phyloP scores from a whole-genome alignment of 2,113 vertebrate genomes.

The Gnathonemus echidnorhynchus region DNA sequence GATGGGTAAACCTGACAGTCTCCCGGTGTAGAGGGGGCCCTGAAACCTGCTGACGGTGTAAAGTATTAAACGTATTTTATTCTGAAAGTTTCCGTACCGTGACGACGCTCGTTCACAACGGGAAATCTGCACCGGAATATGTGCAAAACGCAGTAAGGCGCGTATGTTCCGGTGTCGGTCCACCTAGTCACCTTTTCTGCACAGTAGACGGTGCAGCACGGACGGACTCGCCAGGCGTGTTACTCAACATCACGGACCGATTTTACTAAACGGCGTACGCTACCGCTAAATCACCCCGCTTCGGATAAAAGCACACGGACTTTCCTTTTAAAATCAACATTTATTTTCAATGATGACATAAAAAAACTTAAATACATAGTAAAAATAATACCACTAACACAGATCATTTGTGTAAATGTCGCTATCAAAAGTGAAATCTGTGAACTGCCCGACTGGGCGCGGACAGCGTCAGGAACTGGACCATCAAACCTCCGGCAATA shows the following conservation, averaged over 20 bases:
- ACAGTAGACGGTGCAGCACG: not conserved
- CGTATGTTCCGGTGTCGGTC: not conserved
- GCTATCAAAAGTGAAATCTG: not conserved
- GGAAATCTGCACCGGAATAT: not conserved
- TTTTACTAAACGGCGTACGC: not conserved
- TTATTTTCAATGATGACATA: conserved; percentile 13
- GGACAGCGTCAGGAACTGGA: not conserved
- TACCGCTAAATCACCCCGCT: not conserved
- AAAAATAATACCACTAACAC: conserved; percentile 11
- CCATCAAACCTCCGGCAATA: not conserved
- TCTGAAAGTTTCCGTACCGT: not conserved
- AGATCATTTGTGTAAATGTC: not conserved
- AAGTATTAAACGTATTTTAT: not conserved
- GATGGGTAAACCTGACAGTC: not conserved
- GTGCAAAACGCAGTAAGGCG: not conserved
- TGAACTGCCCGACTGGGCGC: not conserved
- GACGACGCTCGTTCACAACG: not conserved
- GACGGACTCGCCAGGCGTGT: not conserved
- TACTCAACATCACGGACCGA: not conserved
- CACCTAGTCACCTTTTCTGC: not conserved
- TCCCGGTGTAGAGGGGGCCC: not conserved
- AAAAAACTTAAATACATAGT: conserved; percentile 11
- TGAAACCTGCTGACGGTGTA: not conserved
- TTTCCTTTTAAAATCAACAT: conserved; percentile 9
- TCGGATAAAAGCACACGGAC: not conserved